phyloP scores from a whole-genome alignment of 2,888 invertebrate genomes.

The Pycnomerus fuliginosus region DNA sequence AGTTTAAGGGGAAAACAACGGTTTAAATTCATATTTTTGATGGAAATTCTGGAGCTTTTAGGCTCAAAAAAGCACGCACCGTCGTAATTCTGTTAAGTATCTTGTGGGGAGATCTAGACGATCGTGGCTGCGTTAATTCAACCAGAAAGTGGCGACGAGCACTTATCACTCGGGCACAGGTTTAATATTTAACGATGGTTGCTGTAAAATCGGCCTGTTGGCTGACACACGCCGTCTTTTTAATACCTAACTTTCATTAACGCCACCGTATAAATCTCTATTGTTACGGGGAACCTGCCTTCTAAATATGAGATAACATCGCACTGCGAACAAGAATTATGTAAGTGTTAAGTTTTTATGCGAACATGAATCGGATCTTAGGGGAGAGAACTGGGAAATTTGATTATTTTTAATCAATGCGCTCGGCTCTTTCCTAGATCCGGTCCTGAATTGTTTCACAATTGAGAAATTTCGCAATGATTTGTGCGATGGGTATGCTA shows the following conservation, averaged over 20 bases:
- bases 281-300: slow-evolving; percentile 46
- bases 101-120: slow-evolving; percentile 39
- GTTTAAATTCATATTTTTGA: too few relatives aligned
- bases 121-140: slow-evolving; percentile 41
- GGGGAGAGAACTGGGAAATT: slow-evolving; percentile 4
- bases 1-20: too few relatives aligned
- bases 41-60: too few relatives aligned
- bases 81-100: slow-evolving; percentile 46
- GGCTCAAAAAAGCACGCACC: slow-evolving; percentile 47
- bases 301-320: slow-evolving; percentile 51
- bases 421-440: background rate
- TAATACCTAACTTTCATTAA: slow-evolving; percentile 53
- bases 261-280: slow-evolving; percentile 51
- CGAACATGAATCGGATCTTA: slow-evolving; percentile 13
- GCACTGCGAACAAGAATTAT: slow-evolving; percentile 41
- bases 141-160: slow-evolving; percentile 46
- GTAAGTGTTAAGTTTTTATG: slow-evolving; percentile 46
- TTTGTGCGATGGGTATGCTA: slow-evolving; percentile 41
- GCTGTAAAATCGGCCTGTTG: slow-evolving; percentile 40
- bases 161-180: slow-evolving; percentile 50
- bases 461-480: slow-evolving; percentile 33
- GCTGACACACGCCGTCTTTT: slow-evolving; percentile 48
- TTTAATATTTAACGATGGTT: slow-evolving; percentile 50
- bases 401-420: slow-evolving; percentile 17
- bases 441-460: background rate